Percentiles rank a stretch among this genome's conserved stretches.
These are phyloP conservation scores for Corydoras sp. DNA, from an alignment of 2,113 vertebrate genomes.

Conservation along the genomic window DNA sequence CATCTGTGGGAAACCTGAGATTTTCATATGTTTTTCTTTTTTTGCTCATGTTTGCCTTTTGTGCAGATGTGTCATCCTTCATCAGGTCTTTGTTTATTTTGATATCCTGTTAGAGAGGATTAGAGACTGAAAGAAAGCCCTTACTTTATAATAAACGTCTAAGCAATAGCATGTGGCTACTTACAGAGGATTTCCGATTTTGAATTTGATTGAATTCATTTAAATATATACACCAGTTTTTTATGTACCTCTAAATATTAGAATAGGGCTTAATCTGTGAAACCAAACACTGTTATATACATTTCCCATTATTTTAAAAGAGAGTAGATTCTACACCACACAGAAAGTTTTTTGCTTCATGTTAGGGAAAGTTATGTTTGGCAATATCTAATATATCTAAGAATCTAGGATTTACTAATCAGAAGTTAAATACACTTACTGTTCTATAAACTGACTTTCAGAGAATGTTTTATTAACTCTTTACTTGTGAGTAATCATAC, in stretches of 20 bases:
- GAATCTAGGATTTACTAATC: no score
- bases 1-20: slow-evolving; percentile 56
- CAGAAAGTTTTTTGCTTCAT: no score
- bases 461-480: no score
- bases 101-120: slow-evolving; percentile 44
- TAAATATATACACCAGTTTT: neutral
- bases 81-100: slow-evolving; percentile 60
- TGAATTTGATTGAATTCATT: slow-evolving; percentile 1
- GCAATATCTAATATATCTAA: no score
- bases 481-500: no score
- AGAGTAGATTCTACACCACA: no score
- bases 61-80: slow-evolving; percentile 52
- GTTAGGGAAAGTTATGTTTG: no score
- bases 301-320: neutral
- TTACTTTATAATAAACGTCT: slow-evolving; percentile 35
- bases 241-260: neutral
- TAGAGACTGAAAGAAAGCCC: slow-evolving; percentile 31
- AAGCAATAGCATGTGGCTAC: slow-evolving; percentile 24
- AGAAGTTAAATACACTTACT: no score
- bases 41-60: slow-evolving; percentile 59
- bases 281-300: slow-evolving; percentile 23
- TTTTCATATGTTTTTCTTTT: slow-evolving; percentile 53
- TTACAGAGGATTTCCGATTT: slow-evolving; percentile 12
- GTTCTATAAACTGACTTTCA: no score
- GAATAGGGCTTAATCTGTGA: slow-evolving; percentile 6